Base-by-base conservation (phyloP, 2,113 vertebrate genomes). In the Maccullochella peelii region DNA sequence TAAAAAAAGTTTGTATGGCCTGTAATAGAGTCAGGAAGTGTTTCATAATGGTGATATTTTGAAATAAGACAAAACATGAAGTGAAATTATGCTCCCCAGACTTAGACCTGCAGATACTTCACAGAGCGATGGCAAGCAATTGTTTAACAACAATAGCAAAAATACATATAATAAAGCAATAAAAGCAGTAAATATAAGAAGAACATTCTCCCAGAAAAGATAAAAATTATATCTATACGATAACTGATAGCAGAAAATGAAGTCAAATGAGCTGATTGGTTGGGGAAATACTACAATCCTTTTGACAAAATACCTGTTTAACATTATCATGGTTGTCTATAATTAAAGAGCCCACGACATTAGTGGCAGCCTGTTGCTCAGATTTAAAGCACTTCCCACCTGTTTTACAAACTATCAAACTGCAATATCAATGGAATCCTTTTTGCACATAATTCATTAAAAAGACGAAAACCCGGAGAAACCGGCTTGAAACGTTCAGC, bases 391-490 rank as follows among this genome's bases (percentile, higher is more conserved):
- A 42, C 55, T 86, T 82, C 79, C 74, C 86, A 88, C 79, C 80
- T 90, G 82, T 79, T 86, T 65, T 67, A 21, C 69, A 42, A 88
- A 79, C 79, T 61, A 82, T 74, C 72, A 33, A 83, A 69, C 65
- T 42, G 47, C 78, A 75, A 72, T 86, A 77, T 57, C 71, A 16
- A 2, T 3, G 49, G 47, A 67, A n/a, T 85, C 72, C 81, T 70
- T 38, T 79, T 81, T 83, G 57, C 66, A 67, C 86, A 67, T 85
- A 85, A 85, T 87, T 82, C 74, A 83, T 89, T 80, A 86, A 80
- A 83, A 70, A 80, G 49, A 82, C 55, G 47, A 80, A 80, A 30
- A 76, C 36, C 25, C 11, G n/a, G 36, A 70, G 59, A 71, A 73
- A 63, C 15, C 83, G 80, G 59, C 83, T 88, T 38, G 63, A 79